Evolutionary conservation across 1,140 invertebrate genomes (phyloP), one percentile per base, ranked within the genome.

Genomic region (Trichomalopsis sarcophagae): DNA sequence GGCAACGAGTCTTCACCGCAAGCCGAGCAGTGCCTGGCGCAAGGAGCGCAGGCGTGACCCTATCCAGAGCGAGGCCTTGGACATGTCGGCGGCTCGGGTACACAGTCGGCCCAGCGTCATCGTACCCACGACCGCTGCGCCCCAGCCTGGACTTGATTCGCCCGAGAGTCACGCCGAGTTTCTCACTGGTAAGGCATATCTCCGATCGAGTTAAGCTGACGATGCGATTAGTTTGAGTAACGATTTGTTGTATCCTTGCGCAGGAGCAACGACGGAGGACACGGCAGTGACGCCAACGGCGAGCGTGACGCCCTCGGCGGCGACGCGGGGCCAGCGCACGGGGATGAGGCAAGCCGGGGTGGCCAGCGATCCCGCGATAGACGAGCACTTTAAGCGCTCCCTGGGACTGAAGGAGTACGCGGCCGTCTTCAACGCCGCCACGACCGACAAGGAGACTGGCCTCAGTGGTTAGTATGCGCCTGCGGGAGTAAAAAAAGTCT

Each of bases 361-460:
- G 73, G 91, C 92, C 9, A 93, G 96, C 90, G 97, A 98, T 93
- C 97, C 97, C 14, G 97, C 97, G 55, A 98, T 99, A 90, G 98
- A 99, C 91, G 98, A 99, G 91, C 98, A 99, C 93, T 99, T 99
- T 93, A 94, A 98, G 81, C 95, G 98, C 86, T 99, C 98, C 9
- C 94, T 99, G 81, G 98, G 98, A 69, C 88, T 91, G 17, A 96
- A 97, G 87, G 96, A 97, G 89, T 99, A 99, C 93, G 95, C 96
- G 87, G 95, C 95, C 62, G 94, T 97, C 79, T 97, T 97, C 91
- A 96, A 96, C 88, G 95, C 95, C 73, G 90, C 91, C 50, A 88
- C 86, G 9, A 88, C 89, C 69, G 87, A 89, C 66, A 91, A 94
- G 84, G 93, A 92, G 78, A 91, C 92, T 74, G 94, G 91, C 88